Percentiles rank a stretch among this genome's conserved stretches.
Conservation (phyloP, 2,113 vertebrate species). For the Manacus vitellinus region DNA sequence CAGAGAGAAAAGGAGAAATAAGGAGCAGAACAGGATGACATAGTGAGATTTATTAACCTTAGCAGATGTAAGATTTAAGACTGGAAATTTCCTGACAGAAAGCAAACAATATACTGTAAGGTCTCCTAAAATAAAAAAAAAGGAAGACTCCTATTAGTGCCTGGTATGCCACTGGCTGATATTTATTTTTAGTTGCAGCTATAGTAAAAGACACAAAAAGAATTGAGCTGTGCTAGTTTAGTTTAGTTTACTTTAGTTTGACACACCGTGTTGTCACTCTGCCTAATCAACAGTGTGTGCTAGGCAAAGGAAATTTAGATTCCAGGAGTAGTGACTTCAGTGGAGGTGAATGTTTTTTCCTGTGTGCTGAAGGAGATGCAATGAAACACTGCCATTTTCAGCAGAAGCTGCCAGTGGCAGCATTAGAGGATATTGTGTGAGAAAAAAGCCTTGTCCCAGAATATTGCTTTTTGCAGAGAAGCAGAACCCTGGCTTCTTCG, state of each 20-base stretch:
- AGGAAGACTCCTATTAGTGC: background rate
- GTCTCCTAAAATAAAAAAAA: constrained; percentile 24
- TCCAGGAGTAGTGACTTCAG: background rate
- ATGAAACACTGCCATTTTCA: background rate
- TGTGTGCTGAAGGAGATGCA: background rate
- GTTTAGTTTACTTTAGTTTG: background rate
- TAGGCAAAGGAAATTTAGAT: background rate
- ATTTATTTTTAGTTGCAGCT: constrained; percentile 14
- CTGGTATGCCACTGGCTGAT: background rate
- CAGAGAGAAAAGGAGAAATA: background rate
- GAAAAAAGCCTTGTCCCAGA: background rate
- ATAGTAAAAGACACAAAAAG: background rate
- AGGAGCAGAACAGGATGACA: background rate
- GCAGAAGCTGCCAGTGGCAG: background rate
- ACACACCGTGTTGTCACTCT: background rate
- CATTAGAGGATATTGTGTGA: background rate
- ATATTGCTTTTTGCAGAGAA: background rate
- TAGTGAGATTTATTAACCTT: constrained; percentile 33
- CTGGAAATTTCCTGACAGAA: constrained; percentile 12
- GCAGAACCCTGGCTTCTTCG: background rate
- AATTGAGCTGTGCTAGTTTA: background rate
- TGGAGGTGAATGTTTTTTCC: background rate
- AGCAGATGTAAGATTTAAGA: constrained; percentile 29
- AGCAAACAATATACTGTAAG: background rate
- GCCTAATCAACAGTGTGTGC: background rate